Evolutionary conservation across 2,888 invertebrate species (phyloP).

Genomic region (Pyrocoelia pectoralis): DNA sequence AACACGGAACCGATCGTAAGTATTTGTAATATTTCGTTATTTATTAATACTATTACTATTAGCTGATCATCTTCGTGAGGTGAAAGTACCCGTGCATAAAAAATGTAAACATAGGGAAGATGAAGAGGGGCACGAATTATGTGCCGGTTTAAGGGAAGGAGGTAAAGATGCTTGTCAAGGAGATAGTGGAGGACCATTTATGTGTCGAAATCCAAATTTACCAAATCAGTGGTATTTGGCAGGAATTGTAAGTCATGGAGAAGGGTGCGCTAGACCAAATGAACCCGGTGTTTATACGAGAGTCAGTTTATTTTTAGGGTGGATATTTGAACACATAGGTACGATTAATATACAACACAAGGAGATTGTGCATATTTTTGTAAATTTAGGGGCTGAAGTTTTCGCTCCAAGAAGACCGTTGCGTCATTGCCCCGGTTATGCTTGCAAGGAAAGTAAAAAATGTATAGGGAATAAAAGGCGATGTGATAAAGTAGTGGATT

Average conservation of each 20-base stretch:
- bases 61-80: slow-evolving; percentile 86
- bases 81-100: slow-evolving; percentile 75
- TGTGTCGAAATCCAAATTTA: slow-evolving; percentile 76
- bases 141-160: slow-evolving; percentile 78
- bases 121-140: slow-evolving; percentile 72
- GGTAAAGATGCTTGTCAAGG: slow-evolving; percentile 88
- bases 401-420: slow-evolving; percentile 64
- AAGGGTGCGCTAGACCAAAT: slow-evolving; percentile 81
- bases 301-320: slow-evolving; percentile 76
- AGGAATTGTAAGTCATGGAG: slow-evolving; percentile 87
- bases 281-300: slow-evolving; percentile 87
- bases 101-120: slow-evolving; percentile 73
- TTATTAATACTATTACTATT: slow-evolving; percentile 35
- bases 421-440: slow-evolving; percentile 75
- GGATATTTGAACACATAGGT: slow-evolving; percentile 74
- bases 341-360: slow-evolving; percentile 48
- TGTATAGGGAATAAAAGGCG: slow-evolving; percentile 72
- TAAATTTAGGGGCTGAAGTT: slow-evolving; percentile 60
- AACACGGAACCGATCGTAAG: slow-evolving; percentile 82
- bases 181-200: slow-evolving; percentile 85
- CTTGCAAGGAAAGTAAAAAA: slow-evolving; percentile 70
- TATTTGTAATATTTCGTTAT: background rate
- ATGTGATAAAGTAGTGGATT: slow-evolving; percentile 80
- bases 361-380: background rate
- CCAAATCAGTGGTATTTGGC: slow-evolving; percentile 80